phyloP scores from a whole-genome alignment of 1,140 invertebrate genomes.

The Phortica variegata region DNA sequence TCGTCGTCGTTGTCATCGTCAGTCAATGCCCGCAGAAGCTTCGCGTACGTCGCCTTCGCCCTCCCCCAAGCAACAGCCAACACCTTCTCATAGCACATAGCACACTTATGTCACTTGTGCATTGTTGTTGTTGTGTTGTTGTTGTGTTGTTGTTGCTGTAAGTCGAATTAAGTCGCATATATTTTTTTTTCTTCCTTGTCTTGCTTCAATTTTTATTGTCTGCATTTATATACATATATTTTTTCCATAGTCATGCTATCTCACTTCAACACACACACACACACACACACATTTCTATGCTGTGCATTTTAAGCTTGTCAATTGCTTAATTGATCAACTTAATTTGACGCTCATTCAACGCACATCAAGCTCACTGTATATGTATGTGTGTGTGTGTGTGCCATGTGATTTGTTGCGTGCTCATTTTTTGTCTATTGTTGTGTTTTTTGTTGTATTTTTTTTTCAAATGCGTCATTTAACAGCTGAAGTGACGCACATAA shows the following conservation, averaged over 20 bases:
- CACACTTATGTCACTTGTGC: constrained; percentile 48
- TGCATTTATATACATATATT: neutral
- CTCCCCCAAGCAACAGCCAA: constrained; percentile 1
- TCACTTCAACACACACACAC: neutral
- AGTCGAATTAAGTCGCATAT: constrained; percentile 18
- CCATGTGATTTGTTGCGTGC: too few relatives aligned
- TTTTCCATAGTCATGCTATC: neutral
- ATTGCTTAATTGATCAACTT: constrained; percentile 57
- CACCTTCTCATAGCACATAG: constrained; percentile 9
- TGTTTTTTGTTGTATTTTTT: too few relatives aligned
- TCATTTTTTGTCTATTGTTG: too few relatives aligned
- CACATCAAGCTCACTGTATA: too few relatives aligned
- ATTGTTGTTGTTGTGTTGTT: too few relatives aligned
- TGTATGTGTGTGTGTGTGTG: too few relatives aligned
- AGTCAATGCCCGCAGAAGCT: neutral
- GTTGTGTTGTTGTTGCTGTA: too few relatives aligned
- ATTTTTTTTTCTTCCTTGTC: constrained; percentile 9
- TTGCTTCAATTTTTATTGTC: constrained; percentile 27
- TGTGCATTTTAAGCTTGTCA: constrained; percentile 26
- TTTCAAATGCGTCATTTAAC: too few relatives aligned
- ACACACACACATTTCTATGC: neutral
- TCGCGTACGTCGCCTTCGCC: neutral
- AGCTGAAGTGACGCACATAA: neutral
- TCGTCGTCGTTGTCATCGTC: neutral
- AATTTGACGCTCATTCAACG: constrained; percentile 53